Evolutionary conservation across 1,140 invertebrate species (phyloP), one percentile per base, ranked within the genome.

Genomic region (Neodiprion lecontei): DNA sequence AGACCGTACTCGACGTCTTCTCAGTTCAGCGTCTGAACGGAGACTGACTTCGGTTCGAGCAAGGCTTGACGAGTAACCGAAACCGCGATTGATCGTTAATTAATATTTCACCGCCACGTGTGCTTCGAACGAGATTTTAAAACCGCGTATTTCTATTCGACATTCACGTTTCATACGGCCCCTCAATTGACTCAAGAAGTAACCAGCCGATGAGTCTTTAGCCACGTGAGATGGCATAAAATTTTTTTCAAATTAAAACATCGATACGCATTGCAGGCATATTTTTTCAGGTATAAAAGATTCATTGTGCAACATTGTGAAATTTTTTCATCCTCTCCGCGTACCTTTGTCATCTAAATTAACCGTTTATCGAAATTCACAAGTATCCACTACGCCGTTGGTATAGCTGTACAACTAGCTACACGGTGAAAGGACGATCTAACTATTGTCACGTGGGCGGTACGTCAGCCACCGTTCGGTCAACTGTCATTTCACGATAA

Each of bases 401-500:
- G 28, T 40, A 40, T 40, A 40, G 28, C 28, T 5, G 28, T 40
- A 40, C 5, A 5, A 40, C 28, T 40, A 40, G 5, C 28, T 40
- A 40, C 28, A 40, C 28, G 67, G 21, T 11, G 21, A 7, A 74
- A 76, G 40, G 70, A 77, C 67, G 74, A 82, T 74, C 70, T 17
- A 68, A 69, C 81, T 84, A 73, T 67, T 74, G 50, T 77, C 81
- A 83, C 82, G 76, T 69, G 40, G 78, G 70, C 82, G 82, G 73
- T 79, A 75, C 61, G 21, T 11, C 72, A 84, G 83, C 71, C 68
- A 82, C 75, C 80, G 76, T 76, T 83, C 74, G 79, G 79, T 78
- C 81, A 86, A 86, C 83, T 86, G 84, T 86, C 84, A 86, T 82
- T 86, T 83, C 83, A 72, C 76, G 72, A 14, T 61, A 61, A 61